phyloP scores from a whole-genome alignment of 2,113 vertebrate genomes.

The Pantherophis guttatus region DNA sequence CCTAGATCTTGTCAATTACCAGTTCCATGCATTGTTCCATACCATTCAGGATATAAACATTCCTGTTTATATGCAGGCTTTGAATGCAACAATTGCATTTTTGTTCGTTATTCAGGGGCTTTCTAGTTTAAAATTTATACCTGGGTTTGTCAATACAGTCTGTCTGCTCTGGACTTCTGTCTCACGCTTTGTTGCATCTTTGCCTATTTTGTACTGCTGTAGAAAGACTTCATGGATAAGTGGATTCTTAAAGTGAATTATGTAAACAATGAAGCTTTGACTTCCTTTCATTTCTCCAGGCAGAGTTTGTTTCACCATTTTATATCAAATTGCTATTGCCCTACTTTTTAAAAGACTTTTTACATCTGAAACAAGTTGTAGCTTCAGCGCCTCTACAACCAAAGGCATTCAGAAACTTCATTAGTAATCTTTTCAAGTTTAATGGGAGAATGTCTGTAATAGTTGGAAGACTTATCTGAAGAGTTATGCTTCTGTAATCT shows the following conservation, averaged over 20 bases:
- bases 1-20: neutral
- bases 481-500: neutral
- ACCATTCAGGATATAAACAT: neutral
- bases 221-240: constrained; percentile 3
- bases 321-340: neutral
- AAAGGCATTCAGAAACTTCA: neutral
- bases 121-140: neutral
- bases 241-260: constrained; percentile 6
- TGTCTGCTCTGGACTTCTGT: neutral
- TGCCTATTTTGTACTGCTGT: neutral
- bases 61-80: neutral
- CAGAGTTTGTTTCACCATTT: neutral
- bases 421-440: neutral
- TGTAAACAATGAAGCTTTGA: constrained; percentile 22
- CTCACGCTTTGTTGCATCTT: neutral
- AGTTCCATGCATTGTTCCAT: neutral
- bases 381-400: neutral
- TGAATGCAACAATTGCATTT: neutral
- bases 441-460: neutral
- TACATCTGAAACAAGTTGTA: neutral
- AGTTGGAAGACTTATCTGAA: neutral
- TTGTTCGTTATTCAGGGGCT: neutral
- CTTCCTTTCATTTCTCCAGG: neutral
- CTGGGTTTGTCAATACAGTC: constrained; percentile 5
- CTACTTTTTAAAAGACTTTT: constrained; percentile 7